Base-by-base conservation (phyloP, 2,113 vertebrate species). In the Desmodus rotundus region DNA sequence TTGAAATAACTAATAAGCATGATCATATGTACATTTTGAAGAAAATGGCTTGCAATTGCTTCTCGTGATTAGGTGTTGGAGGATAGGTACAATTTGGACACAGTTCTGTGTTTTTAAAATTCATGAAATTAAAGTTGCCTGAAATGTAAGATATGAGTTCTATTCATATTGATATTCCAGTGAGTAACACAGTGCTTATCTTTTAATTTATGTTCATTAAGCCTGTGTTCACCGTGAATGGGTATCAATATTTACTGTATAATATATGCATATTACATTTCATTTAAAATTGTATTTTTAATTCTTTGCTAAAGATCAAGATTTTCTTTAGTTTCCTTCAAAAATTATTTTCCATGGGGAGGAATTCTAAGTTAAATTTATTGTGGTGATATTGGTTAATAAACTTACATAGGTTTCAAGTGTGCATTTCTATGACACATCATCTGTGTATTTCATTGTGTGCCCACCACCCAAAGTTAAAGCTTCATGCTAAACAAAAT, bases 231-330 rank as follows among this genome's bases (percentile, higher is more conserved):
- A 84, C 8, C 36, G 24, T 77, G 45, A 31, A 54, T 63, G 11
- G 22, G 4, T 61, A 19, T 22, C 9, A 86, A 33, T 70, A 56
- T 61, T 83, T 94, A 82, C 13, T 81, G 4, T 87, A 74, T 1
- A 61, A 12, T 50, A 1, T 36, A 24, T 19, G 20, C 3, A 4
- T 26, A 26, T 72, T 88, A 38, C 70, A 52, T 78, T 90, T 85
- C 13, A 74, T 81, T 94, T 94, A 85, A 96, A 87, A 26, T 77
- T 47, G 17, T 6, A 50, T 86, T 84, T 91, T 92, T 80, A 68
- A 73, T 76, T 70, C 20, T 68, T 92, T 90, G 36, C 3, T 54
- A 85, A 80, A 82, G 33, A 20, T 67, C 58, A 93, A 63, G 28
- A 47, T 94, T 96, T 16, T 87, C 41, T 52, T 91, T 56, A 41